These are phyloP conservation scores for Bubo blakistoni DNA, from an alignment of 2,113 vertebrate species.

Conservation along the genomic window DNA sequence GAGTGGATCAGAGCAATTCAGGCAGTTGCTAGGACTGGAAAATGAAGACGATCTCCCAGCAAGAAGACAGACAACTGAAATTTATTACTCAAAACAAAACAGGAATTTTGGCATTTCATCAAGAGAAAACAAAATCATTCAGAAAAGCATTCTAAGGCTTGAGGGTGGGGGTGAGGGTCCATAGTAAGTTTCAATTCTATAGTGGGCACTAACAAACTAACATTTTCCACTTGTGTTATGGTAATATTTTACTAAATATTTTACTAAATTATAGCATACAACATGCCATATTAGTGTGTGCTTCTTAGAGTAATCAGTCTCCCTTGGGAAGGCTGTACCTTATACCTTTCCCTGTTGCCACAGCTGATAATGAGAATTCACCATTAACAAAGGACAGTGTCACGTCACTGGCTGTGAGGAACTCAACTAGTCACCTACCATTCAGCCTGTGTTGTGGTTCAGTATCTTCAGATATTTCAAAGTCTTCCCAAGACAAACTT, in stretches of 20 bases:
- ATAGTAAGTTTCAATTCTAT: neutral
- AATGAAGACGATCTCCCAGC: conserved; percentile 67
- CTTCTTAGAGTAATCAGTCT: neutral
- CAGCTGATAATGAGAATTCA: neutral
- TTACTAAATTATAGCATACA: neutral
- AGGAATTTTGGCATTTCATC: neutral
- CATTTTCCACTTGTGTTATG: neutral
- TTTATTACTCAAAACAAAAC: neutral
- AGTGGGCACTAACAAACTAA: conserved; percentile 23
- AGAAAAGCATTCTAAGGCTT: neutral
- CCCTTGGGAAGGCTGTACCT: neutral
- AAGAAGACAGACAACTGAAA: neutral
- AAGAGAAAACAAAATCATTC: neutral
- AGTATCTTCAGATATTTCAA: neutral
- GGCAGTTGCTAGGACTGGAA: conserved; percentile 84
- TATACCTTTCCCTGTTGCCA: neutral
- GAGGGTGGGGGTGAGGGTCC: neutral
- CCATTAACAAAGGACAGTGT: neutral
- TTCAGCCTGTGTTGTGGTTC: neutral
- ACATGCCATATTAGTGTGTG: neutral
- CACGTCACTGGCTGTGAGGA: neutral
- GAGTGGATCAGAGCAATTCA: conserved; percentile 96
- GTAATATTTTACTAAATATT: conserved; percentile 4
- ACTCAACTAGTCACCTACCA: neutral
- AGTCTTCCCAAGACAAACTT: neutral